phyloP scores from a whole-genome alignment of 2,888 invertebrate species.

The Trisateles emortualis region DNA sequence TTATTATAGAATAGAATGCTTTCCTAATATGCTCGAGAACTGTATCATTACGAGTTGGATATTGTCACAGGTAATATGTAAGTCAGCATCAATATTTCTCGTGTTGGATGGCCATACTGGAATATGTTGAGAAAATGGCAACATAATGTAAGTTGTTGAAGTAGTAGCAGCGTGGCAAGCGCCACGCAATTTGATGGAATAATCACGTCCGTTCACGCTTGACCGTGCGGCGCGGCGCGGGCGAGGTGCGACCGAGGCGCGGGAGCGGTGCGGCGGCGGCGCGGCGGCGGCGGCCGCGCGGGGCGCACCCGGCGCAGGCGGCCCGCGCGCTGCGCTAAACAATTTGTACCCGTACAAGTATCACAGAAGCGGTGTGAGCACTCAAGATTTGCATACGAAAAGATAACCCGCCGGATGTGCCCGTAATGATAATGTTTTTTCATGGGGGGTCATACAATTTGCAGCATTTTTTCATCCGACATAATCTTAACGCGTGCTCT shows the following conservation, averaged over 20 bases:
- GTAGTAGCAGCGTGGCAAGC: conserved; percentile 1
- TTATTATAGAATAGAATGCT: too few relatives aligned
- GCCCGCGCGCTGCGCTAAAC: conserved; percentile 36
- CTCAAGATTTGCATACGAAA: conserved; percentile 81
- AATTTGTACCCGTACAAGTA: conserved; percentile 43
- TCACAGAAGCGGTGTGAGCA: conserved; percentile 50
- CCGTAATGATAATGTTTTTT: conserved; percentile 82
- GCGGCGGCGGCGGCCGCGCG: background rate
- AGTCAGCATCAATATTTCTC: background rate
- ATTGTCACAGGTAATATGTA: background rate
- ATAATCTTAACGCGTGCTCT: conserved; percentile 79
- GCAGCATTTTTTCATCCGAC: conserved; percentile 82
- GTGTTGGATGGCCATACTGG: background rate
- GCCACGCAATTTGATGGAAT: background rate
- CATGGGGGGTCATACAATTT: conserved; percentile 82
- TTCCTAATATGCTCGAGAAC: background rate
- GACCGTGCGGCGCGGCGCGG: background rate
- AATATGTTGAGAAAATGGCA: background rate
- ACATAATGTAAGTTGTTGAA: background rate
- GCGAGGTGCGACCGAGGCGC: background rate
- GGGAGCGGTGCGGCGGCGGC: background rate
- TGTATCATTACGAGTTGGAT: background rate
- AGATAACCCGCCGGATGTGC: conserved; percentile 68
- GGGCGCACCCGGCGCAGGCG: background rate
- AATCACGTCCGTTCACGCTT: conserved; percentile 3